Conservation (phyloP, 2,113 vertebrate genomes). For the Capricornis sumatraensis region DNA sequence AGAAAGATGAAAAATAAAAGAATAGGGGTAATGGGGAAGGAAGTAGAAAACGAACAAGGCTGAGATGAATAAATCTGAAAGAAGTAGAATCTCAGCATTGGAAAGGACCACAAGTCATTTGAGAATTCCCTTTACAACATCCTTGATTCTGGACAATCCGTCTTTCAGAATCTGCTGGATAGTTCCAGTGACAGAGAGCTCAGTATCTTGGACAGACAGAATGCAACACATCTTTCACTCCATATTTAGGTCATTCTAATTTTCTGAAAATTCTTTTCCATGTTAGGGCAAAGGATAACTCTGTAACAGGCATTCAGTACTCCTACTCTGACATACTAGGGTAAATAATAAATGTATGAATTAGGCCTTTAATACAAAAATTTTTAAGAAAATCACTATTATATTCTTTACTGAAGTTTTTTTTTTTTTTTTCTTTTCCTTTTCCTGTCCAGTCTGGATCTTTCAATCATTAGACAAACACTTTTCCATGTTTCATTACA, state of each 20-base stretch:
- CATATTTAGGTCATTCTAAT: neutral
- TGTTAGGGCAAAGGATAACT: neutral
- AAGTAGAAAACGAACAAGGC: neutral
- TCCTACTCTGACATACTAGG: neutral
- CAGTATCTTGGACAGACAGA: neutral
- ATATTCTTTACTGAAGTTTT: neutral
- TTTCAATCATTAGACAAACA: neutral
- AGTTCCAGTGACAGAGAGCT: rapidly evolving
- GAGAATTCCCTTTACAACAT: neutral
- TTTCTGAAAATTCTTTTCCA: neutral
- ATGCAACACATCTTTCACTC: neutral
- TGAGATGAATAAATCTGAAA: neutral
- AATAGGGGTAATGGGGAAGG: neutral
- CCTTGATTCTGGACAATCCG: neutral
- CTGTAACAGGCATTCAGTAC: no score
- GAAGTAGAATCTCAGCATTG: rapidly evolving
- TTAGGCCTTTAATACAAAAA: neutral
- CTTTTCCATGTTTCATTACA: neutral
- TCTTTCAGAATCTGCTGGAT: no score
- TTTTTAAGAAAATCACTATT: neutral
- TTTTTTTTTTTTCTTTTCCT: neutral
- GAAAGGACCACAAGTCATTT: neutral
- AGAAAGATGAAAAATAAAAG: neutral
- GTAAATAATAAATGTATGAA: neutral
- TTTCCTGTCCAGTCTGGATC: neutral